phyloP scores from a whole-genome alignment of 64 coral and sea anemone genomes.

The Cladopsammia gracilis region DNA sequence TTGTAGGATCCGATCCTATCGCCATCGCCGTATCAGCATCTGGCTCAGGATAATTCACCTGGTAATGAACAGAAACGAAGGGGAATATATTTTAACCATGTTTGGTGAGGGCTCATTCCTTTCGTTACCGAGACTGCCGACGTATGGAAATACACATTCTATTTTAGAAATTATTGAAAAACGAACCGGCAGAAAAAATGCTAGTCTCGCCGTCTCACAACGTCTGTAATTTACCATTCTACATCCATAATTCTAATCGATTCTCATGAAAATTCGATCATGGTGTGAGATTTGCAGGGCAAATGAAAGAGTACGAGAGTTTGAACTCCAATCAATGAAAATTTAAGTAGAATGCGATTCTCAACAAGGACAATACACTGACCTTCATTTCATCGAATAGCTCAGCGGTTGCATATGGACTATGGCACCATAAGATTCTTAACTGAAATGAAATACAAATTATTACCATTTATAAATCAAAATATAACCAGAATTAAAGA shows the following conservation, averaged over 20 bases:
- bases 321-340: neutral
- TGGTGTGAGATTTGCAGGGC: neutral
- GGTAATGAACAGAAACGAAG: neutral
- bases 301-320: neutral
- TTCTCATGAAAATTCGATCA: too few relatives aligned
- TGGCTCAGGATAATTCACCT: conserved; percentile 70
- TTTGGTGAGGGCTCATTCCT: too few relatives aligned
- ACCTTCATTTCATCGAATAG: conserved; percentile 98
- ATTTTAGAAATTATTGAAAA: too few relatives aligned
- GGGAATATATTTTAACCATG: neutral
- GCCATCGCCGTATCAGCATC: conserved; percentile 68
- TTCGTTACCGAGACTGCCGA: neutral
- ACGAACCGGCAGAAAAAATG: too few relatives aligned
- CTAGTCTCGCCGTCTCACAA: too few relatives aligned
- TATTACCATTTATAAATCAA: too few relatives aligned
- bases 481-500: too few relatives aligned
- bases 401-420: conserved; percentile 98
- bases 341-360: neutral
- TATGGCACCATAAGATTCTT: conserved; percentile 95
- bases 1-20: conserved; percentile 54
- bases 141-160: neutral
- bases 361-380: neutral
- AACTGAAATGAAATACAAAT: conserved; percentile 54
- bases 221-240: too few relatives aligned
- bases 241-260: too few relatives aligned